Evolutionary conservation across 2,113 vertebrate genomes (phyloP), one percentile per base, ranked within the genome.

Genomic region (Pontoporia blainvillei): DNA sequence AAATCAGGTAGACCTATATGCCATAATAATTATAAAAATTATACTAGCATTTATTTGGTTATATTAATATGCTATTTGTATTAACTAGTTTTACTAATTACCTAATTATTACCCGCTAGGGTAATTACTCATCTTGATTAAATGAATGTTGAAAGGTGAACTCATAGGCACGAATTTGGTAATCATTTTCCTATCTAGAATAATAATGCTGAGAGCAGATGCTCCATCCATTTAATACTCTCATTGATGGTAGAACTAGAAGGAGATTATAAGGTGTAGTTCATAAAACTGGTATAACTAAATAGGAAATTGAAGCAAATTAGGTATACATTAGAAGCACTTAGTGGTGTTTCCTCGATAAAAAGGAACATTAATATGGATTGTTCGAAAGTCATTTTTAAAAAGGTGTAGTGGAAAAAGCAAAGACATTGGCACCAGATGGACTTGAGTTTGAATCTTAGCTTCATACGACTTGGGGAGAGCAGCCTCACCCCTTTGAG

Each of bases 71-170:
- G 96, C 93, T 97, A 97, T 97, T 97, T 97, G 97, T 97, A 97
- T 98, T 97, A 97, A 98, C 97, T 97, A 97, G 97, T 97, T 98
- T 97, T 98, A 97, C 96, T 97, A 98, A 98, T 98, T 98, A 97
- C 96, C 97, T 97, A 98, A 98, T 98, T 98, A 97, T 78, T 98
- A 96, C 97, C 97, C 96, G 25, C 96, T 94, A 97, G 72, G 93
- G 96, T 98, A 97, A 98, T 98, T 98, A 95, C 96, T 96, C 86
- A 97, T 97, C 96, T 97, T 98, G 97, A 98, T 97, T 95, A 97
- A 97, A 97, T 97, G 96, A 94, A 96, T 96, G 97, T 97, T 95
- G 96, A 98, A 97, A 97, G 97, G 97, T 98, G 97, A 98, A 97
- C 83, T 95, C 93, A 91, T 88, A 97, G 93, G 96, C 95, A 96